phyloP scores from a whole-genome alignment of 2,888 invertebrate genomes.

The Brachypalpus laphriformis region DNA sequence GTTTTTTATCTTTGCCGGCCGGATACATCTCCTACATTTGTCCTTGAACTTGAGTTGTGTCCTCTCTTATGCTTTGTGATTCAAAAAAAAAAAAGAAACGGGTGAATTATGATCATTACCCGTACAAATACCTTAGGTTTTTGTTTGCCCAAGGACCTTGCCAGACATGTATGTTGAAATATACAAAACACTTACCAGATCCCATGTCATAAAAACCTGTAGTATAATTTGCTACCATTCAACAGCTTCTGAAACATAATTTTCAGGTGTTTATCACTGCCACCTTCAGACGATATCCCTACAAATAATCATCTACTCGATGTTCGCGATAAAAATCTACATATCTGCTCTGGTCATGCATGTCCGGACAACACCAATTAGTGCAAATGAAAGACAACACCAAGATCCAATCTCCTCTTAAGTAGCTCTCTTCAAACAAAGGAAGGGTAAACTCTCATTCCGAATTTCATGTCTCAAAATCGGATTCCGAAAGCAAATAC shows the following conservation, averaged over 20 bases:
- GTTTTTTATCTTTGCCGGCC: too few relatives aligned
- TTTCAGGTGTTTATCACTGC: not conserved
- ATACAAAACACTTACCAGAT: too few relatives aligned
- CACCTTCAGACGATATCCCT: not conserved
- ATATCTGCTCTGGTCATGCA: slow-evolving; percentile 34
- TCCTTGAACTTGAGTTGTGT: too few relatives aligned
- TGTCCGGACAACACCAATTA: slow-evolving; percentile 49
- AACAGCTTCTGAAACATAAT: slow-evolving; percentile 11
- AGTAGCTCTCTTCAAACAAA: too few relatives aligned
- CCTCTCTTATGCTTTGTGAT: too few relatives aligned
- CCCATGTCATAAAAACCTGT: not conserved
- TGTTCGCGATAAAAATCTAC: slow-evolving; percentile 24
- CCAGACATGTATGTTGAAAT: too few relatives aligned
- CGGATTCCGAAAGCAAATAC: slow-evolving; percentile 44
- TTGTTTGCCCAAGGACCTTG: too few relatives aligned
- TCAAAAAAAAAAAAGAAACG: too few relatives aligned
- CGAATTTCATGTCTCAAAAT: slow-evolving; percentile 11
- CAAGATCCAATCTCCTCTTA: slow-evolving; percentile 13
- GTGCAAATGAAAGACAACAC: slow-evolving; percentile 46
- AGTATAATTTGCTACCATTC: not conserved
- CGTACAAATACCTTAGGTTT: too few relatives aligned
- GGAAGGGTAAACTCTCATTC: too few relatives aligned
- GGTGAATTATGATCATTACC: too few relatives aligned
- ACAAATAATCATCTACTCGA: not conserved
- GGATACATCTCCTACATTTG: too few relatives aligned